Percentiles rank a stretch among this genome's conserved stretches.
phyloP scores from a whole-genome alignment of 2,888 invertebrate genomes.

The Drosophila longiperda region DNA sequence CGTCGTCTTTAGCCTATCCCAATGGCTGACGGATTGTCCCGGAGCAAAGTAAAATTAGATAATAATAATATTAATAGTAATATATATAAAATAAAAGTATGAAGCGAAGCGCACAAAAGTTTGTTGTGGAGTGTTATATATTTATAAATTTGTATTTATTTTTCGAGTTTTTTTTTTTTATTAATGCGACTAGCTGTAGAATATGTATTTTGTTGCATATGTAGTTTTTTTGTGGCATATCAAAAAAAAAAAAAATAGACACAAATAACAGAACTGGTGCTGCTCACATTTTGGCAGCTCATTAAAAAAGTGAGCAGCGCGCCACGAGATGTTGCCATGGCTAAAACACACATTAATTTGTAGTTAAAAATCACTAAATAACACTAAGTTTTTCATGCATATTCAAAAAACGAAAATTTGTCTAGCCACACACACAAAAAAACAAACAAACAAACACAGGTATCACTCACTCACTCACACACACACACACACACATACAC shows the following conservation, averaged over 20 bases:
- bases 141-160: background rate
- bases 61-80: background rate
- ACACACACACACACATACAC: conserved; percentile 2
- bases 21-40: conserved; percentile 7
- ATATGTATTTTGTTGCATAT: conserved; percentile 25
- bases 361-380: conserved; percentile 51
- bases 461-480: background rate
- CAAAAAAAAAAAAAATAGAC: background rate
- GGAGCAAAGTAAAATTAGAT: conserved; percentile 9
- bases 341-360: conserved; percentile 31
- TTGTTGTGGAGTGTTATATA: background rate
- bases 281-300: conserved; percentile 17
- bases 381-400: conserved; percentile 50
- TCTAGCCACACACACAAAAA: conserved; percentile 44
- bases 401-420: conserved; percentile 39
- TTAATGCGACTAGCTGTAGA: conserved; percentile 41
- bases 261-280: conserved; percentile 4
- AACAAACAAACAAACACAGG: background rate
- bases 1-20: background rate
- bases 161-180: background rate
- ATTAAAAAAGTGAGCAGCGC: conserved; percentile 46
- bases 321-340: conserved; percentile 37
- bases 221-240: conserved; percentile 9
- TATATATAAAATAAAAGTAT: conserved; percentile 3
- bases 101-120: conserved; percentile 5